Evolutionary conservation across 2,797 vertebrate species (phyloP), one percentile per base, ranked within the genome.

Genomic region (Catharus ustulatus): DNA sequence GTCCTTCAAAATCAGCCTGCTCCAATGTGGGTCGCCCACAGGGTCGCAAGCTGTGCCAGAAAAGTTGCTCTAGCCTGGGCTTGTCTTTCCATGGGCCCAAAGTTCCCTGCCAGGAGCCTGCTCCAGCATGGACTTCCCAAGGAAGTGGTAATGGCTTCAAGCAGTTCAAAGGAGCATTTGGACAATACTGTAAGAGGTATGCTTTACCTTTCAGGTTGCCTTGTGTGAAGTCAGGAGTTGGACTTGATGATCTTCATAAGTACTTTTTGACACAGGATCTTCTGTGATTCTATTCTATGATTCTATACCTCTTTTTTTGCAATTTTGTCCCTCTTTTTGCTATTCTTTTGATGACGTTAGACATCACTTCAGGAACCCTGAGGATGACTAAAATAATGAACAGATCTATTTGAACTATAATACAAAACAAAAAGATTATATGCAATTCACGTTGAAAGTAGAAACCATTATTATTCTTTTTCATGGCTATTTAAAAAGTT

Each of bases 391-490:
- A 95, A 95, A 95, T 94, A 95, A 95, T 80, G 96, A 90, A 87
- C 64, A 87, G 52, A 82, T 76, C 48, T 92, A 76, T 79, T 59
- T 93, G 66, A 87, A 74, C 57, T 91, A 38, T 59, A 88, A 88
- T 81, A 87, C 72, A 89, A 96, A 96, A 92, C 95, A 96, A 91
- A 96, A 93, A 93, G 91, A 87, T 83, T 91, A 77, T 77, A 80
- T 57, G 61, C 32, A 74, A 87, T 92, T 94, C 92, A 83, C 68
- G 79, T 92, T 91, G 71, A 93, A 96, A 91, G 79, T 48, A 80
- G 59, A 94, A 93, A 17, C 34, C 52, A 48, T 89, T 64, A 89
- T 91, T 85, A 93, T 91, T 73, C 55, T 62, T 91, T 94, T 85
- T 83, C 19, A 66, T 43, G 32, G 24, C 21, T 92, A 89, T 93